Evolutionary conservation across 2,113 vertebrate species (phyloP), one percentile per base, ranked within the genome.

Genomic region (Deroptyus accipitrinus): DNA sequence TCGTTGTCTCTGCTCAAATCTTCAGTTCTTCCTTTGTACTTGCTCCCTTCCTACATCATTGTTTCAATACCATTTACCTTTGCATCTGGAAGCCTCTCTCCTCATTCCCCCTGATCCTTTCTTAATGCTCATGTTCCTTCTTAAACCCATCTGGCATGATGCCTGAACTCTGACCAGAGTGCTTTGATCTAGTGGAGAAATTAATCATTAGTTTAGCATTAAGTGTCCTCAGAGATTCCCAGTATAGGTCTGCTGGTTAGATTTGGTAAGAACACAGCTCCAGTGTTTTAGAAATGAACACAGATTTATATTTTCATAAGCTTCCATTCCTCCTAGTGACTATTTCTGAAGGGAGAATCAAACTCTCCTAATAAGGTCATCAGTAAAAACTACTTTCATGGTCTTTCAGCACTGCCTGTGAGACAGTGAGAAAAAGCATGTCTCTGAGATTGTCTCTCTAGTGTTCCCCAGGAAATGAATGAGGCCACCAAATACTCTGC

Each of bases 31-130:
- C 23, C 33, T 61, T 86, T 83, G 18, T 61, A 41, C 28, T 64
- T 0, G 0, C 8, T 69, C 11, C 6, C 14, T 6, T 52, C n/a
- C 12, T 46, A 46, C 15, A 7, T 86, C 27, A 31, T 10, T 77
- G 7, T 54, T 95, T 57, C 44, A 41, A 8, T 31, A 52, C 7
- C 2, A 49, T 52, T 44, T 82, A 74, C 11, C 39, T 16, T 42
- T 42, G 8, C 16, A 73, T 11, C 15, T 66, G 44, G 30, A 77
- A 94, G 64, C 17, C 5, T 83, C 15, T 49, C 14, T 68, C 24
- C 19, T 88, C 51, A 6, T 57, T 44, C 16, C 9, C 10, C 25
- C 11, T 39, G 18, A 11, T 62, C 16, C 41, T 69, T 11, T 79
- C 28, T 35, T 39, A 4, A 4, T 17, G 39, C 25, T 90, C 13